These are phyloP conservation scores for Laticauda colubrina DNA, from an alignment of 2,113 vertebrate species.

Conservation along the genomic window DNA sequence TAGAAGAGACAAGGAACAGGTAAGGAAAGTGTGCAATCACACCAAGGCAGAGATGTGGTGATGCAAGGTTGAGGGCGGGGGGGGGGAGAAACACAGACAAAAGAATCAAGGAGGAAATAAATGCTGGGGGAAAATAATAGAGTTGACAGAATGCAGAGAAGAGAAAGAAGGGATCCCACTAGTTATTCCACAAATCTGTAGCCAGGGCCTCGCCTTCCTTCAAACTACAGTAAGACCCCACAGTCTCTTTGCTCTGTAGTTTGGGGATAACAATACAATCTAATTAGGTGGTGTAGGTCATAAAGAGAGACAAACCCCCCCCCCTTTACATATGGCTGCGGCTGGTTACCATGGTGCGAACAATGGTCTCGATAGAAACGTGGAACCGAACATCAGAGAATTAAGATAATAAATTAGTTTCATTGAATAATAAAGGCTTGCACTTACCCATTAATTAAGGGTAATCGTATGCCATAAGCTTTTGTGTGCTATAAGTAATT, in stretches of 20 bases:
- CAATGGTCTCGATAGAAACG: slow-evolving; percentile 65
- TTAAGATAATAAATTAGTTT: slow-evolving; percentile 76
- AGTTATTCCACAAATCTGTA: not conserved
- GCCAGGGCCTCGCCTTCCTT: not conserved
- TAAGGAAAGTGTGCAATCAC: slow-evolving; percentile 32
- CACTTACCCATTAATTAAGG: slow-evolving; percentile 76
- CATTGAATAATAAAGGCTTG: slow-evolving; percentile 72
- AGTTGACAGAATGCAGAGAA: not conserved
- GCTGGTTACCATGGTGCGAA: slow-evolving; percentile 71
- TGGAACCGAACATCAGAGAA: slow-evolving; percentile 68
- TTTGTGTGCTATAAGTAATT: slow-evolving; percentile 68
- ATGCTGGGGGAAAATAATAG: not conserved
- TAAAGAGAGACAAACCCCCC: slow-evolving; percentile 49
- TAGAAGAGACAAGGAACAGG: slow-evolving; percentile 63
- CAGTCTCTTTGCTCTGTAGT: slow-evolving; percentile 43
- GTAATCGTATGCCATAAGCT: slow-evolving; percentile 72
- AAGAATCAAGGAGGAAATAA: slow-evolving; percentile 15
- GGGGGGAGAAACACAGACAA: not conserved
- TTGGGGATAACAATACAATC: slow-evolving; percentile 72
- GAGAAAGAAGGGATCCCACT: slow-evolving; percentile 18
- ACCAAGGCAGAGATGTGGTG: slow-evolving; percentile 27
- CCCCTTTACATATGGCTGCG: slow-evolving; percentile 56
- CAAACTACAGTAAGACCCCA: slow-evolving; percentile 14
- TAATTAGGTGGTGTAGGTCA: slow-evolving; percentile 72
- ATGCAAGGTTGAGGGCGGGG: not conserved